These are phyloP conservation scores for Oryzias celebensis DNA, from an alignment of 2,113 vertebrate species.

Conservation along the genomic window DNA sequence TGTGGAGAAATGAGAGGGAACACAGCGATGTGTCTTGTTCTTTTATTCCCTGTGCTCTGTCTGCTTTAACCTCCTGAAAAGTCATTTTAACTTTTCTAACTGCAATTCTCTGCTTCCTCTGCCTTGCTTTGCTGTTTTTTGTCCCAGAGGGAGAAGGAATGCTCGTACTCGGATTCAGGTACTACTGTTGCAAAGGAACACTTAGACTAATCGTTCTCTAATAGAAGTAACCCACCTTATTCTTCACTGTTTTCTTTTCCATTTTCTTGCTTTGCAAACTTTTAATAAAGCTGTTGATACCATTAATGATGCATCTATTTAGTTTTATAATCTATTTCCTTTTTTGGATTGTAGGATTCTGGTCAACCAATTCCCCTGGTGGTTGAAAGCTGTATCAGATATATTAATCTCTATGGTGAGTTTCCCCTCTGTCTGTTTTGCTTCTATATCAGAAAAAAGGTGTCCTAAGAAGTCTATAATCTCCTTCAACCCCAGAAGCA, in stretches of 20 bases:
- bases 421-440: not conserved
- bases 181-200: slow-evolving; percentile 64
- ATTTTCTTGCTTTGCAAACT: not conserved
- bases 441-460: slow-evolving; percentile 3
- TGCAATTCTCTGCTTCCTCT: slow-evolving; percentile 84
- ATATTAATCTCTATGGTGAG: slow-evolving; percentile 98
- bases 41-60: slow-evolving; percentile 37
- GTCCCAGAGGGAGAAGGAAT: slow-evolving; percentile 99
- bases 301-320: not conserved
- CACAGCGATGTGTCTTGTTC: slow-evolving; percentile 33
- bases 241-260: not conserved
- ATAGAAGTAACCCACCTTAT: slow-evolving; percentile 4
- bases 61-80: slow-evolving; percentile 46
- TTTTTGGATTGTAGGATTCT: slow-evolving; percentile 70
- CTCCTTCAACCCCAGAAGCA: slow-evolving; percentile 13
- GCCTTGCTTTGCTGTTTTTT: slow-evolving; percentile 86
- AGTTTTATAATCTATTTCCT: not conserved
- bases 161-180: slow-evolving; percentile 97
- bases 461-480: slow-evolving; percentile 11
- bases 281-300: not conserved
- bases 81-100: slow-evolving; percentile 79
- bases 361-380: slow-evolving; percentile 92
- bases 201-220: slow-evolving; percentile 5
- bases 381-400: slow-evolving; percentile 94
- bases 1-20: slow-evolving; percentile 16